Conservation (phyloP, 2,888 invertebrate genomes). For the Aporophyla nigra region DNA sequence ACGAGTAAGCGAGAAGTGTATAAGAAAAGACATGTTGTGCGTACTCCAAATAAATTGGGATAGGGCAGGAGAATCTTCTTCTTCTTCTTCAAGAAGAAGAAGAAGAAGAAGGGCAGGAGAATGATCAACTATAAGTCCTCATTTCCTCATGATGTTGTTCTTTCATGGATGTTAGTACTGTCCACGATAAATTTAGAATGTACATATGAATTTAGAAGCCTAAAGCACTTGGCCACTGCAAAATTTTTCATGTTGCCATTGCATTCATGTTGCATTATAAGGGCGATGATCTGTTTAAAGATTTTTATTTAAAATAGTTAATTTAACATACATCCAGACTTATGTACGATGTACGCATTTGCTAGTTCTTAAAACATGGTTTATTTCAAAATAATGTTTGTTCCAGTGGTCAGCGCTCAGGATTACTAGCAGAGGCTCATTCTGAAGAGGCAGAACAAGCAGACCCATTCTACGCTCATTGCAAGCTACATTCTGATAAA, state of each 20-base stretch:
- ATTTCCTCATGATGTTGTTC: no score
- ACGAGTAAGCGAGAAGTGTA: no score
- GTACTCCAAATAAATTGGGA: no score
- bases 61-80: no score
- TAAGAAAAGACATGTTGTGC: no score
- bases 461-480: slow-evolving; percentile 99
- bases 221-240: neutral
- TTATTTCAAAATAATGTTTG: neutral
- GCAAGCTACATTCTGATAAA: slow-evolving; percentile 98
- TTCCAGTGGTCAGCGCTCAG: slow-evolving; percentile 97
- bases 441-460: slow-evolving; percentile 97
- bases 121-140: no score
- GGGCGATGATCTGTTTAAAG: no score
- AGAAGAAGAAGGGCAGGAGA: no score
- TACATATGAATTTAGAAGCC: neutral
- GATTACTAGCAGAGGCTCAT: slow-evolving; percentile 97
- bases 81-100: no score
- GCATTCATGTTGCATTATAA: no score
- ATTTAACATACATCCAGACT: neutral
- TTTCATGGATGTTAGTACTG: no score
- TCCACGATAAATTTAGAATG: neutral
- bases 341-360: neutral
- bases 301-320: neutral
- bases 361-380: neutral
- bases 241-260: neutral